These are phyloP conservation scores for Calliphora vomitoria DNA, from an alignment of 2,888 invertebrate species.

Conservation along the genomic window DNA sequence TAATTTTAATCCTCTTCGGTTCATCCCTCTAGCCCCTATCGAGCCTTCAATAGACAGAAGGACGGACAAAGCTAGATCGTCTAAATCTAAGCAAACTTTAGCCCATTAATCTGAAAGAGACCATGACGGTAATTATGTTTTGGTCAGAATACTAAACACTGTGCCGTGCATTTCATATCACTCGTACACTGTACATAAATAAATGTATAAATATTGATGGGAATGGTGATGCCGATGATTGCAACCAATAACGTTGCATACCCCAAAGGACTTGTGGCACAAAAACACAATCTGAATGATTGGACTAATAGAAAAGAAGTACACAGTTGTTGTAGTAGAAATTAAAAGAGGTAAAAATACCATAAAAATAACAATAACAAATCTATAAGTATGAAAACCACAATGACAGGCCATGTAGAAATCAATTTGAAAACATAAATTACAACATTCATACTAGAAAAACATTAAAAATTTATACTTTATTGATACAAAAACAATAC, in stretches of 20 bases:
- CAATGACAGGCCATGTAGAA: conserved; percentile 61
- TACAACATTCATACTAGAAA: conserved; percentile 50
- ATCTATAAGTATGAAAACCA: conserved; percentile 37
- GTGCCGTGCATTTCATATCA: not conserved
- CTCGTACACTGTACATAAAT: not conserved
- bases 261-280: conserved; percentile 56
- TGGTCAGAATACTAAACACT: not conserved
- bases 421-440: conserved; percentile 69
- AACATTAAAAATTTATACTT: conserved; percentile 70
- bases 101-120: too few relatives aligned
- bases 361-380: conserved; percentile 28
- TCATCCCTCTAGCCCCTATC: too few relatives aligned
- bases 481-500: conserved; percentile 58
- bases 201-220: not conserved
- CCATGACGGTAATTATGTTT: too few relatives aligned
- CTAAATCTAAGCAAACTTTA: too few relatives aligned
- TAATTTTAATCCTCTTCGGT: too few relatives aligned
- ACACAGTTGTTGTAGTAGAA: conserved; percentile 20
- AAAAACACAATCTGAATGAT: not conserved
- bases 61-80: too few relatives aligned
- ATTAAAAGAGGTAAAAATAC: conserved; percentile 30
- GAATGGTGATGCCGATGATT: conserved; percentile 35
- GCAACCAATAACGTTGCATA: conserved; percentile 32
- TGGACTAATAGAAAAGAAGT: conserved; percentile 7
- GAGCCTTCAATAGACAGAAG: too few relatives aligned